phyloP scores from a whole-genome alignment of 1,140 invertebrate species.

The Tenebrio molitor region DNA sequence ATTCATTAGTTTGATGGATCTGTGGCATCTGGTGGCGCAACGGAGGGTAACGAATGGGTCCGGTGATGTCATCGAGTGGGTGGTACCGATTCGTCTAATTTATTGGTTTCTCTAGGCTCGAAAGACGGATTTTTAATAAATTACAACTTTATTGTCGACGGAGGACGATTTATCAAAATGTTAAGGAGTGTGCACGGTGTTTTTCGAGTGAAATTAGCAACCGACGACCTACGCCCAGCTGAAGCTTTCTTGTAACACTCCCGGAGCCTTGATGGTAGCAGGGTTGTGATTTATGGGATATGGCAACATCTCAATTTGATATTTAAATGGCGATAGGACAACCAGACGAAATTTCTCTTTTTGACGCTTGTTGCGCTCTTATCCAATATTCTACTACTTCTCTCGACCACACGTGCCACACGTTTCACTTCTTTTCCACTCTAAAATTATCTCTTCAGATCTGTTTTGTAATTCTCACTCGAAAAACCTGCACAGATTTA shows the following conservation, averaged over 20 bases:
- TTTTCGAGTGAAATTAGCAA: constrained; percentile 25
- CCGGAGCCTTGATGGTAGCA: constrained; percentile 7
- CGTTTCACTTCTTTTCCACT: too few species aligned
- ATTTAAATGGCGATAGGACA: constrained; percentile 24
- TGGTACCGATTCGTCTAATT: constrained; percentile 10
- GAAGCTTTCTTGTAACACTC: neutral
- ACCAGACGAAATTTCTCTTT: constrained; percentile 14
- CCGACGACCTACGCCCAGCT: constrained; percentile 14
- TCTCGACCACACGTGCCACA: too few species aligned
- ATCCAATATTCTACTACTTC: constrained; percentile 6
- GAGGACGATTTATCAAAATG: constrained; percentile 30
- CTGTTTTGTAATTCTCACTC: too few species aligned
- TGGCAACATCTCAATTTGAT: constrained; percentile 27
- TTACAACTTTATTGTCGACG: constrained; percentile 30
- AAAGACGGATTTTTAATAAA: constrained; percentile 36
- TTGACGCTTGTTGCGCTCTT: neutral
- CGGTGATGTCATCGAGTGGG: constrained; percentile 27
- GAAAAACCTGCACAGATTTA: too few species aligned
- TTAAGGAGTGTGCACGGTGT: constrained; percentile 12
- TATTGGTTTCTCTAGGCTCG: constrained; percentile 20
- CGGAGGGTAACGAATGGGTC: neutral
- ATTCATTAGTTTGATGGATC: constrained; percentile 21
- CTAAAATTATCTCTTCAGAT: too few species aligned
- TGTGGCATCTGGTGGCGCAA: neutral
- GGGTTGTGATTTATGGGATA: constrained; percentile 22